Evolutionary conservation across 1,140 invertebrate genomes (phyloP), one percentile per base, ranked within the genome.

Genomic region (Conopomorpha cramerella): DNA sequence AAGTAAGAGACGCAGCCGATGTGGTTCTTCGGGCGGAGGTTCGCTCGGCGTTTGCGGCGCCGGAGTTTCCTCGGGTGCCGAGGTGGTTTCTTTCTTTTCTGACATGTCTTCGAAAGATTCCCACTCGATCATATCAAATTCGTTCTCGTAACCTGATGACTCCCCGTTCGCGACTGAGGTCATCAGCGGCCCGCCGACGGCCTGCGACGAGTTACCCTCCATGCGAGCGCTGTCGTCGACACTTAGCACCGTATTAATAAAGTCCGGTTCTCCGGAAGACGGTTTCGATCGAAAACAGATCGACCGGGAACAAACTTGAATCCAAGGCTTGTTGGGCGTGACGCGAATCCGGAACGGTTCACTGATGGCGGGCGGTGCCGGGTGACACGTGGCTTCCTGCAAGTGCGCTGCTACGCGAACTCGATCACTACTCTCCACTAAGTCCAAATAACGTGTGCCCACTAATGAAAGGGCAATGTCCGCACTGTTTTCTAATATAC

Each of bases 231-330:
- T 51, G 18, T 84, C 82, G 33, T 81, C 79, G 46, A 83, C 82
- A 19, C 73, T 77, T 77, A 80, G 62, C 34, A 97, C 87, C 31
- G 91, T 91, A 73, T 94, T 91, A 41, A 96, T 90, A 70, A 93
- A 95, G 57, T 95, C 91, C 34, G 82, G 80, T 43, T 92, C 89
- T 41, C 80, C 81, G 36, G 81, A 81, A 41, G 84, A 81, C 28
- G 83, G 81, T 60, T 85, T 88, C 16, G 81, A 82, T 51, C 85
- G 85, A 62, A 95, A 95, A 40, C 90, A 77, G 77, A 90, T 91
- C 49, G 92, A 93, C 66, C 91, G 92, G 23, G 92, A 93, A 80
- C 91, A 90, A 39, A 95, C 88, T 64, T 89, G 85, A 38, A 95
- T 80, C 71, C 87, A 91, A 36, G 58, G 52, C 18, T 46, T 86